Evolutionary conservation across 2,797 vertebrate genomes (phyloP), one percentile per base, ranked within the genome.

Genomic region (Sus cebifrons): DNA sequence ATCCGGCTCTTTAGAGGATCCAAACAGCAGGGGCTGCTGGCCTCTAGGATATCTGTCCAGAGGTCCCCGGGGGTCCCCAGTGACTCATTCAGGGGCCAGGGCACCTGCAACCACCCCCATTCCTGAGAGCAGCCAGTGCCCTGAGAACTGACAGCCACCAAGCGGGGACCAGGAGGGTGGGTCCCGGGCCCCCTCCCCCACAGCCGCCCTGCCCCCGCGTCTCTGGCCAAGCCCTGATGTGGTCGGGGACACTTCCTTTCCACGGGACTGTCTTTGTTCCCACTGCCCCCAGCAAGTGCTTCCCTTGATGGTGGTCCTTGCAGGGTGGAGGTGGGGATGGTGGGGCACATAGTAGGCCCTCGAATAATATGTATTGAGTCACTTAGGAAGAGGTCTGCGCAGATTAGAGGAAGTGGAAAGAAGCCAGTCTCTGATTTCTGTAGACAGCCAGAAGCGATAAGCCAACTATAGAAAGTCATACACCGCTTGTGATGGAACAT

Each of bases 11-110:
- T 68, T 16, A 9, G 68, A 74, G 71, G 14, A 40, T 88, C 83
- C 9, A 13, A 58, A 29, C 32, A 16, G 67, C 86, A 68, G 87
- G 58, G 56, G 21, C 9, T 11, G 18, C 0, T 13, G 44, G 65
- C 78, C 92, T 70, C 91, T 32, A 68, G 54, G 21, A 9, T 27
- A 79, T 77, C 82, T 74, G 89, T 67, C 6, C 49, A 92, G 95
- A 89, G 44, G 52, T 44, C 90, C 62, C 0, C 0, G 44, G 40
- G 65, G 13, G 36, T 71, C 62, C 62, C 79, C 20, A 17, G 0
- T 5, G 9, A 49, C 32, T 58, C 10, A 21, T 56, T 88, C n/a
- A 7, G 32, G 32, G 89, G 1, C 18, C 74, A 52, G 52, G 29
- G 67, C 84, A 74, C 56, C 81, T 21, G 56, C 92, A 52, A 52